Evolutionary conservation across 2,888 invertebrate genomes (phyloP).

Genomic region (Spatulosminthurus flaviceps): DNA sequence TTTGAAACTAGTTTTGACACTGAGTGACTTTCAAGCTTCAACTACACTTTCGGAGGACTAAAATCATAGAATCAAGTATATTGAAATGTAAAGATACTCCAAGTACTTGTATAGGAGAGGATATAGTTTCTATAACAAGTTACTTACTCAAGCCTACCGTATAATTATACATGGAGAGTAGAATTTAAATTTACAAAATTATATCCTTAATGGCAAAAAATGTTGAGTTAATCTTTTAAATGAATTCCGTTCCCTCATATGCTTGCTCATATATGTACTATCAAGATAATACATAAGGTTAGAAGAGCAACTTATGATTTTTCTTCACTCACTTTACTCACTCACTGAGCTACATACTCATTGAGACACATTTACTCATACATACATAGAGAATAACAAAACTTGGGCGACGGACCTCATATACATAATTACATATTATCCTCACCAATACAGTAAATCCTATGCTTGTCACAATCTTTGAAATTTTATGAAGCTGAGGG

Average conservation of each 20-base stretch:
- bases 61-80: neutral
- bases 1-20: neutral
- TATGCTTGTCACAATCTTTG: neutral
- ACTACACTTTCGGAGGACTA: neutral
- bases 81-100: neutral
- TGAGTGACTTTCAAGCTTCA: neutral
- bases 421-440: neutral
- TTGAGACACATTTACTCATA: too few relatives aligned
- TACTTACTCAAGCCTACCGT: neutral
- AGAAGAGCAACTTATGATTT: constrained; percentile 20
- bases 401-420: too few relatives aligned
- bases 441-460: neutral
- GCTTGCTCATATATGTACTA: neutral
- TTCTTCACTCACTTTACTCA: too few relatives aligned
- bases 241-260: neutral
- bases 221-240: neutral
- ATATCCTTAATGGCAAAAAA: constrained; percentile 3
- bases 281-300: neutral
- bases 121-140: too few relatives aligned
- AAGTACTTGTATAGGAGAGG: too few relatives aligned
- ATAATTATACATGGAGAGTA: neutral
- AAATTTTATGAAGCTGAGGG: neutral
- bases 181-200: constrained; percentile 9
- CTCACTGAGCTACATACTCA: neutral
- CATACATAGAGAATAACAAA: too few relatives aligned